A percentile compares a stretch with the other conserved stretches of the same genome.
Conservation (phyloP, 2,113 vertebrate genomes). For the Romanogobio albipinnatus region DNA sequence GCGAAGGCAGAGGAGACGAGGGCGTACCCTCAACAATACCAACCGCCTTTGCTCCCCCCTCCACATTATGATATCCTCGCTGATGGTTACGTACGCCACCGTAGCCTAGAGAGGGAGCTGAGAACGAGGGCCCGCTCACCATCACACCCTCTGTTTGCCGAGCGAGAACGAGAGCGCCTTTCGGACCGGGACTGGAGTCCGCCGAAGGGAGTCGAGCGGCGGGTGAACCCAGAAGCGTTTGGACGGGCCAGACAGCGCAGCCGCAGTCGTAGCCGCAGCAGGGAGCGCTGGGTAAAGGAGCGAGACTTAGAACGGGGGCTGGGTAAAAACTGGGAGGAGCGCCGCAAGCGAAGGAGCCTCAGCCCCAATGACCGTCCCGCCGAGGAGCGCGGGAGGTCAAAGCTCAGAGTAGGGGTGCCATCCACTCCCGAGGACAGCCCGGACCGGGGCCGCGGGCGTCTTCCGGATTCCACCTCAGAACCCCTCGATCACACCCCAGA, state of each 20-base stretch:
- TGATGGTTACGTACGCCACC: slow-evolving; percentile 85
- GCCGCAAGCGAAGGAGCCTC: slow-evolving; percentile 83
- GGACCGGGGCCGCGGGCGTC: slow-evolving; percentile 83
- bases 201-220: slow-evolving; percentile 82
- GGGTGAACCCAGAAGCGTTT: slow-evolving; percentile 82
- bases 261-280: slow-evolving; percentile 84
- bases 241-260: slow-evolving; percentile 69
- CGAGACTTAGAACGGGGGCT: slow-evolving; percentile 69
- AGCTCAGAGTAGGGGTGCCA: slow-evolving; percentile 70
- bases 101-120: slow-evolving; percentile 90
- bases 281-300: slow-evolving; percentile 88
- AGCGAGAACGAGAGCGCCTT: slow-evolving; percentile 82
- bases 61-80: slow-evolving; percentile 86
- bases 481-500: slow-evolving; percentile 82
- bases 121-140: slow-evolving; percentile 86
- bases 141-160: slow-evolving; percentile 82
- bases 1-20: slow-evolving; percentile 91
- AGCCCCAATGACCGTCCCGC: slow-evolving; percentile 79
- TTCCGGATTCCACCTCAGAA: slow-evolving; percentile 81
- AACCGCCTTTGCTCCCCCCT: slow-evolving; percentile 77
- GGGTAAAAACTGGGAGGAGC: slow-evolving; percentile 82
- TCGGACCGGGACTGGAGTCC: slow-evolving; percentile 90
- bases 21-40: slow-evolving; percentile 85
- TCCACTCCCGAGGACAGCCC: slow-evolving; percentile 86
- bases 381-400: slow-evolving; percentile 82